phyloP scores from a whole-genome alignment of 2,113 vertebrate genomes.

The Picathartes gymnocephalus region DNA sequence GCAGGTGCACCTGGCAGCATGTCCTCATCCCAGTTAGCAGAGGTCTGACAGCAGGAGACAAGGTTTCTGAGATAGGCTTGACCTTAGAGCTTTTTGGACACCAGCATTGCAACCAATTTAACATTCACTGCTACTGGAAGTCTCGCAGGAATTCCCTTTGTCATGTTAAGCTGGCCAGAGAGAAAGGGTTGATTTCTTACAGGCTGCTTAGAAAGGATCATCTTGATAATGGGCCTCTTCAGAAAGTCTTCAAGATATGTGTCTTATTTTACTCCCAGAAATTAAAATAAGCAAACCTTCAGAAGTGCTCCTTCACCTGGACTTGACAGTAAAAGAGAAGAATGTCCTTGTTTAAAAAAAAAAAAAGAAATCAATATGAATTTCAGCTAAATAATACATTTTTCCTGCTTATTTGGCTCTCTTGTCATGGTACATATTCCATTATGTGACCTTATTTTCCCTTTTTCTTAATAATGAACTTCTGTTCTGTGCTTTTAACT shows the following conservation, averaged over 20 bases:
- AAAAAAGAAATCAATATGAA: neutral
- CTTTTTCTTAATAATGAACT: neutral
- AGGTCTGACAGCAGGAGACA: neutral
- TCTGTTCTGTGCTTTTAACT: neutral
- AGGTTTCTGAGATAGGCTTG: neutral
- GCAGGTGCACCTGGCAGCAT: neutral
- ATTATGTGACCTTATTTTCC: neutral
- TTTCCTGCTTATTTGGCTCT: neutral
- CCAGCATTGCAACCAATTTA: accelerated
- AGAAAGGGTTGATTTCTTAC: neutral
- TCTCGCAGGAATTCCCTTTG: neutral
- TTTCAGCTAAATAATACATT: neutral
- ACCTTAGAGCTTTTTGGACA: neutral
- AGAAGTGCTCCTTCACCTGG: neutral
- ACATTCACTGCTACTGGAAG: neutral
- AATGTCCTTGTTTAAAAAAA: neutral
- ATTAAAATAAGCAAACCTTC: neutral
- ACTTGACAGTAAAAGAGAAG: neutral
- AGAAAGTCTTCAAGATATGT: neutral
- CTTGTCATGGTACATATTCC: neutral
- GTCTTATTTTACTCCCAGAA: neutral
- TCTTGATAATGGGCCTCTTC: neutral
- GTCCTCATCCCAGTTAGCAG: neutral
- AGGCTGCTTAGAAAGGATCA: neutral
- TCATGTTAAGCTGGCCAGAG: neutral